phyloP scores from a whole-genome alignment of 2,797 vertebrate genomes.

The Podargus strigoides region DNA sequence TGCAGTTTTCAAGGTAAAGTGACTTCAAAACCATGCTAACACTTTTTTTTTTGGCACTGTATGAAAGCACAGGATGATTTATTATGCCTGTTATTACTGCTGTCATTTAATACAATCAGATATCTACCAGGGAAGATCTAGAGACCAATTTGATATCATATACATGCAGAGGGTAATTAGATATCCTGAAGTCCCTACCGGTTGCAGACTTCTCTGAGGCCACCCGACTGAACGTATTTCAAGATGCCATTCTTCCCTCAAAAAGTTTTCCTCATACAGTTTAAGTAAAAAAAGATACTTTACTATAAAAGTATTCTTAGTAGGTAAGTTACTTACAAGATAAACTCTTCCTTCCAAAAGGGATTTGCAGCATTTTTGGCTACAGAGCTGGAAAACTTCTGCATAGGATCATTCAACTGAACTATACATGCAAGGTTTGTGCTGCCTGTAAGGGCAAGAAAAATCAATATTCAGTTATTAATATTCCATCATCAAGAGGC shows the following conservation, averaged over 20 bases:
- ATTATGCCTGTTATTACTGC: background rate
- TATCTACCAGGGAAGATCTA: background rate
- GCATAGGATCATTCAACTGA: constrained; percentile 87
- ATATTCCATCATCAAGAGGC: background rate
- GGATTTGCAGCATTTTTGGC: constrained; percentile 75
- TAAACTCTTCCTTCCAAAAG: constrained; percentile 90
- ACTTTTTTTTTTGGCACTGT: background rate
- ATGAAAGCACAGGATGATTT: background rate
- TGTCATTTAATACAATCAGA: background rate
- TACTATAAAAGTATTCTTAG: background rate
- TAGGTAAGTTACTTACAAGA: constrained; percentile 83
- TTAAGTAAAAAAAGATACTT: background rate
- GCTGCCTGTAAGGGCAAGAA: constrained; percentile 72
- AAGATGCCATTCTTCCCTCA: background rate
- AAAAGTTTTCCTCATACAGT: background rate
- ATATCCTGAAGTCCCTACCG: background rate
- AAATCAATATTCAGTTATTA: background rate
- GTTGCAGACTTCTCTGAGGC: background rate
- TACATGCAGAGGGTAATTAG: background rate
- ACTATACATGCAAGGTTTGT: constrained; percentile 78
- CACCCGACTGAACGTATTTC: background rate
- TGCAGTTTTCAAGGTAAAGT: background rate
- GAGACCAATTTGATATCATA: background rate
- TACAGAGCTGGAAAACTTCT: constrained; percentile 83
- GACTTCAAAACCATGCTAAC: background rate